Conservation (phyloP, 2,113 vertebrate species). For the Hiodon alosoides region DNA sequence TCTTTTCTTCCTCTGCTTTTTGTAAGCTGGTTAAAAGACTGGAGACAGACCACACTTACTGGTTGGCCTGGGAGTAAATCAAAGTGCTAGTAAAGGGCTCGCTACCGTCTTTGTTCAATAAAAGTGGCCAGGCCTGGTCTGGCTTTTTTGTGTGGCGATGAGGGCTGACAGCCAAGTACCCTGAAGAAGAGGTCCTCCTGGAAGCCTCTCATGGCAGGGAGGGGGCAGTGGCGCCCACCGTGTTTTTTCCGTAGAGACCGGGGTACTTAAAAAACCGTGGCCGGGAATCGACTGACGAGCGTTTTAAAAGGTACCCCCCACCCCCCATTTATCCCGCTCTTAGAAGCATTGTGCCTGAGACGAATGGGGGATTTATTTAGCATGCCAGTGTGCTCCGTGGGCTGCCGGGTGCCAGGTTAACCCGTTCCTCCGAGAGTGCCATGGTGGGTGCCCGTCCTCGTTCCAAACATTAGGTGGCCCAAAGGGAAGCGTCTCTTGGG, state of each 20-base stretch:
- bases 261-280: conserved; percentile 32
- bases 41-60: conserved; percentile 12
- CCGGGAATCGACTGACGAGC: conserved; percentile 27
- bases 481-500: not conserved
- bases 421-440: conserved; percentile 15
- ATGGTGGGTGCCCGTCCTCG: not conserved
- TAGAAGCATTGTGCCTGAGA: conserved; percentile 17
- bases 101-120: conserved; percentile 19
- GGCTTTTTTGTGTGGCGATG: conserved; percentile 1
- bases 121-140: conserved; percentile 6
- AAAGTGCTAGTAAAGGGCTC: conserved; percentile 12
- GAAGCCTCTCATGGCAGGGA: conserved; percentile 14
- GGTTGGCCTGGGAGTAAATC: conserved; percentile 16
- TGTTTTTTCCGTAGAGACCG: conserved; percentile 10
- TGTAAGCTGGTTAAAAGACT: not conserved
- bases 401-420: conserved; percentile 25
- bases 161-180: conserved; percentile 17
- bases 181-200: conserved; percentile 25
- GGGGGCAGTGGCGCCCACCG: conserved; percentile 11
- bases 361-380: conserved; percentile 31
- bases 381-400: conserved; percentile 25
- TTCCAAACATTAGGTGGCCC: not conserved
- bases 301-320: conserved; percentile 21
- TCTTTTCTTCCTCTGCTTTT: not conserved
- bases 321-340: conserved; percentile 14